These are phyloP conservation scores for Sander vitreus DNA, from an alignment of 2,113 vertebrate genomes.

Conservation along the genomic window DNA sequence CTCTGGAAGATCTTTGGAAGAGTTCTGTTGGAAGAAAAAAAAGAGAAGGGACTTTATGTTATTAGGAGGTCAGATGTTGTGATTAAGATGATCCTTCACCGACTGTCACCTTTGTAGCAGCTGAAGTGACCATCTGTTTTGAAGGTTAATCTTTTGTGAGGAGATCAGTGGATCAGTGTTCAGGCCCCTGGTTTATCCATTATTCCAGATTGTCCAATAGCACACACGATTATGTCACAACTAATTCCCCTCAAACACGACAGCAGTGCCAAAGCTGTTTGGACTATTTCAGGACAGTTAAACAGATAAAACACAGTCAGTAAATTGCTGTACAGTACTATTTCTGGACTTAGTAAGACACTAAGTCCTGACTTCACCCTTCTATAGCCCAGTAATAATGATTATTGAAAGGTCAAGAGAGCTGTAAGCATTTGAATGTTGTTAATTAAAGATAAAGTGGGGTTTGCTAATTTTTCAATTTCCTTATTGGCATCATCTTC, in stretches of 20 bases:
- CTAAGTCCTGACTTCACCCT: neutral
- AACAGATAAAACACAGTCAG: slow-evolving; percentile 38
- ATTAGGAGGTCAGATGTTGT: neutral
- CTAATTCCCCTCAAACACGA: slow-evolving; percentile 4
- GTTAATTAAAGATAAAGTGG: neutral
- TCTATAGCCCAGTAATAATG: slow-evolving; percentile 8
- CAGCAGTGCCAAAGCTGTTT: neutral
- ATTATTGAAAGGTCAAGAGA: slow-evolving; percentile 11
- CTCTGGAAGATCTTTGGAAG: slow-evolving; percentile 9
- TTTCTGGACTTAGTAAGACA: slow-evolving; percentile 26
- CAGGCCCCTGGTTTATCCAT: slow-evolving; percentile 20
- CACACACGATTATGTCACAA: slow-evolving; percentile 26
- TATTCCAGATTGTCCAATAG: slow-evolving; percentile 6
- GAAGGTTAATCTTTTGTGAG: slow-evolving; percentile 66
- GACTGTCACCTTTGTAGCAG: slow-evolving; percentile 17
- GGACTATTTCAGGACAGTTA: slow-evolving; percentile 35
- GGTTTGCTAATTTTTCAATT: neutral
- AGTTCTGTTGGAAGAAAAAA: slow-evolving; percentile 49
- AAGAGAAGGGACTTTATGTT: neutral
- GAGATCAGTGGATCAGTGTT: slow-evolving; percentile 68
- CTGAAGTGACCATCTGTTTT: slow-evolving; percentile 35
- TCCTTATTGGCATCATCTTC: neutral
- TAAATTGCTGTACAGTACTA: neutral
- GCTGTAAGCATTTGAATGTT: neutral
- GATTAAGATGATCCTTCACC: slow-evolving; percentile 25